Base-by-base conservation (phyloP, 2,888 invertebrate genomes). In the Listrodromus nycthemerus region DNA sequence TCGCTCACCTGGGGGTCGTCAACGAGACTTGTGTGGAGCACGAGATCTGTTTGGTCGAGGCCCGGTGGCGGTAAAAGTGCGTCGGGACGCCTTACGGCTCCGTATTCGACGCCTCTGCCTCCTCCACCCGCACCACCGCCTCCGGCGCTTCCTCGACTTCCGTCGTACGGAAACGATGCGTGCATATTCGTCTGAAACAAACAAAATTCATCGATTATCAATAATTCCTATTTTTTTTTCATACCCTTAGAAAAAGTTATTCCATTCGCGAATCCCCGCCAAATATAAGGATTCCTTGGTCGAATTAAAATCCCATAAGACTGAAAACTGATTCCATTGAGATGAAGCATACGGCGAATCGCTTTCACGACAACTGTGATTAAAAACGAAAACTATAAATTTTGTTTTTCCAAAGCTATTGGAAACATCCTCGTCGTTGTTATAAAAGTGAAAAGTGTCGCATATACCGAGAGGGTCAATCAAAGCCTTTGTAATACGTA, bases 141-240 rank as follows among this genome's bases (percentile, higher is more conserved):
- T 0, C 92, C 92, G 61, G 92, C 91, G 73, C 94, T 91, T 78
- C 93, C 93, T 69, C 94, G 92, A 78, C 94, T 92, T 84, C 93
- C 92, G 88, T 94, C 94, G 89, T 94, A 94, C 21, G 94, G 94
- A 91, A 94, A 94, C 81, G 94, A 94, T 82, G 94, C 93, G 90
- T 94, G 94, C 94, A 94, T 94, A 87, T 94, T 94, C 87, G 94
- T 93, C 94, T 94, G 92, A 52, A 74, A 75, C 16, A 30, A 37
- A 63, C 24, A 52, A 81, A 30, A 37, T 75, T 24, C 45, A 41
- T 48, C 0, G 5, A 45, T 19, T 27, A 24, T 21, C 30, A 41
- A 41, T 4, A 48, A 19, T 48, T 1, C 67, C 8, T 55, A 13
- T 30, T 80, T 66, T 80, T 66, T 65, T 33, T 24, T 73, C 33